phyloP scores from a whole-genome alignment of 2,113 vertebrate species.

The Cyphomyrus plagiostoma region DNA sequence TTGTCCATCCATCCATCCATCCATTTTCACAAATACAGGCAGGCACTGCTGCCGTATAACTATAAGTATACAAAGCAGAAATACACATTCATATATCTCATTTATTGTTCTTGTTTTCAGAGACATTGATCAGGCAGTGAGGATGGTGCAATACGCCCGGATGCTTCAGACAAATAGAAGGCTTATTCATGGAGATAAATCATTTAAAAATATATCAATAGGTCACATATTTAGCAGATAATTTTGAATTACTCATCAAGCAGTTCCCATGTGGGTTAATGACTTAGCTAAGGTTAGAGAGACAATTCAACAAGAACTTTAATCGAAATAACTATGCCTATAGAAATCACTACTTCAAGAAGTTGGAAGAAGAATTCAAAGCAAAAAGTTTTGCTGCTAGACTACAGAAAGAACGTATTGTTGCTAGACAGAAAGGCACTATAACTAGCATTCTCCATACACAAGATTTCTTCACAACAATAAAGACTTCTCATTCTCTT shows the following conservation, averaged over 20 bases:
- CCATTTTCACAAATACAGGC: neutral
- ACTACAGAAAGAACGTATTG: slow-evolving; percentile 62
- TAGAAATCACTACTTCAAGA: slow-evolving; percentile 61
- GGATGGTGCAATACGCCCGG: neutral
- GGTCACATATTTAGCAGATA: slow-evolving; percentile 35
- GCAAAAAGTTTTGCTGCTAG: slow-evolving; percentile 50
- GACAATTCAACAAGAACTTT: slow-evolving; percentile 50
- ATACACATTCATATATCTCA: neutral
- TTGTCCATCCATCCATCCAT: neutral
- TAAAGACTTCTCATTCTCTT: slow-evolving; percentile 57
- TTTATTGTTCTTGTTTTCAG: neutral
- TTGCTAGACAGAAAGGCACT: slow-evolving; percentile 58
- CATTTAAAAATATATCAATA: neutral
- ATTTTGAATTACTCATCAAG: slow-evolving; percentile 50
- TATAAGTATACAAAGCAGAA: neutral
- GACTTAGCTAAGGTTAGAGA: slow-evolving; percentile 45
- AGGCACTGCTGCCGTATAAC: neutral
- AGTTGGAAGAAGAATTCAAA: slow-evolving; percentile 54
- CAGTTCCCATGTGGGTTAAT: slow-evolving; percentile 54
- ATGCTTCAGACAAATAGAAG: neutral
- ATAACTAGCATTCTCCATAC: slow-evolving; percentile 54
- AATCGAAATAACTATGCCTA: slow-evolving; percentile 52
- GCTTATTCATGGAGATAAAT: neutral
- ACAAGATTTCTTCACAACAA: slow-evolving; percentile 51
- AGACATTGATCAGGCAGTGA: neutral